A percentile compares a stretch with the other conserved stretches of the same genome.
These are phyloP conservation scores for Xylocopa sonorina DNA, from an alignment of 1,140 invertebrate genomes.

Conservation along the genomic window DNA sequence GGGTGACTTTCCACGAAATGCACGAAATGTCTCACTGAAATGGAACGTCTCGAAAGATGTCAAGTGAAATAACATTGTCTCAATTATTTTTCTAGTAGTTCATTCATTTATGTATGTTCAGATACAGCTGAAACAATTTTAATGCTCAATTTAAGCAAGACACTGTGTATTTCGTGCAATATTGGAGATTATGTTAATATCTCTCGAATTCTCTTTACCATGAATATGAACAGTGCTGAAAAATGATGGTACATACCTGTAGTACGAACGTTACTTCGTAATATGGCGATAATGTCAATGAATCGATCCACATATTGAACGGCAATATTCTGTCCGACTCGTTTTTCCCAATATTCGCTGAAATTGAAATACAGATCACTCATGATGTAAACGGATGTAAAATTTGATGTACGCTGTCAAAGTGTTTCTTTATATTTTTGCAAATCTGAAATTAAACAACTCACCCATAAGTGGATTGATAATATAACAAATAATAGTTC, in stretches of 20 bases:
- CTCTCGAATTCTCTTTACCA: background rate
- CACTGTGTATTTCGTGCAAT: no score
- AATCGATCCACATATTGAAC: constrained; percentile 55
- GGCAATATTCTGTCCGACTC: constrained; percentile 57
- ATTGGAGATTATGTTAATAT: background rate
- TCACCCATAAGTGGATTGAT: constrained; percentile 55
- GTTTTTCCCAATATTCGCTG: constrained; percentile 40
- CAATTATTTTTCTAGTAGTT: no score
- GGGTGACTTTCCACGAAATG: no score
- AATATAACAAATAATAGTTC: constrained; percentile 48
- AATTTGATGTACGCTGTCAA: background rate
- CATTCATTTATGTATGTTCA: no score
- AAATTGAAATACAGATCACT: background rate
- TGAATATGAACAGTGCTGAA: background rate
- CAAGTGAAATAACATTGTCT: no score
- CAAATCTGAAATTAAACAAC: constrained; percentile 6
- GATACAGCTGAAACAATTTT: no score
- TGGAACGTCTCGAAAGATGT: no score
- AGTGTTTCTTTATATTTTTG: no score
- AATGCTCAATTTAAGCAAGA: no score
- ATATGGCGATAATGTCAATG: constrained; percentile 50
- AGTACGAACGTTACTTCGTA: constrained; percentile 59
- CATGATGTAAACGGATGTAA: background rate
- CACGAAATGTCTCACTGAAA: no score
- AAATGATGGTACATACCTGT: constrained; percentile 7